Percentiles rank a stretch among this genome's conserved stretches.
Conservation (phyloP, 2,797 vertebrate genomes). For the Macropus fuliginosus region DNA sequence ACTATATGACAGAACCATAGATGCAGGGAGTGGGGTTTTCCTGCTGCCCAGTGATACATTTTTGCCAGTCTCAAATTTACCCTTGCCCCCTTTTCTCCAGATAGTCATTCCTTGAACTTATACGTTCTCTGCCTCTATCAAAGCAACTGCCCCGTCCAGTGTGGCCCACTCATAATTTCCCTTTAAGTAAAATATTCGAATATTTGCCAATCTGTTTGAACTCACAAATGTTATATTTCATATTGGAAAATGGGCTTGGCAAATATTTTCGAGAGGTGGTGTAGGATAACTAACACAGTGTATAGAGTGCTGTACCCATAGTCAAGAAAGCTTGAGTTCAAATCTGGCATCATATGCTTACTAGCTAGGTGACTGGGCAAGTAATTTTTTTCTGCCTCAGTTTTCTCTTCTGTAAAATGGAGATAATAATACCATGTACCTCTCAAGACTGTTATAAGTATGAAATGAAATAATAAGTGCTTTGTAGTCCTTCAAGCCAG, state of each 20-base stretch:
- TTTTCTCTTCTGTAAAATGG: background rate
- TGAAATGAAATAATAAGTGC: background rate
- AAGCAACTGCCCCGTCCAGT: background rate
- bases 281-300: background rate
- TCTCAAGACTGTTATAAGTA: background rate
- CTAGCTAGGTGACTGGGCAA: background rate
- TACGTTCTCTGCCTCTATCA: background rate
- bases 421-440: background rate
- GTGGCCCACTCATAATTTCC: background rate
- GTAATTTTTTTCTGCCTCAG: background rate
- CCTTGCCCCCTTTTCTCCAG: background rate
- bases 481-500: background rate
- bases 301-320: background rate
- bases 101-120: background rate
- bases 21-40: background rate
- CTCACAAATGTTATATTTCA: constrained; percentile 38
- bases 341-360: background rate
- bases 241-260: background rate
- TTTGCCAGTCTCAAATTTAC: background rate
- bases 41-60: background rate
- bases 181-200: background rate
- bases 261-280: background rate
- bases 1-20: background rate
- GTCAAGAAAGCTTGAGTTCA: background rate
- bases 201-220: constrained; percentile 6